These are phyloP conservation scores for Pachyrhynchus sulphureomaculatus DNA, from an alignment of 1,140 invertebrate species.

Conservation along the genomic window DNA sequence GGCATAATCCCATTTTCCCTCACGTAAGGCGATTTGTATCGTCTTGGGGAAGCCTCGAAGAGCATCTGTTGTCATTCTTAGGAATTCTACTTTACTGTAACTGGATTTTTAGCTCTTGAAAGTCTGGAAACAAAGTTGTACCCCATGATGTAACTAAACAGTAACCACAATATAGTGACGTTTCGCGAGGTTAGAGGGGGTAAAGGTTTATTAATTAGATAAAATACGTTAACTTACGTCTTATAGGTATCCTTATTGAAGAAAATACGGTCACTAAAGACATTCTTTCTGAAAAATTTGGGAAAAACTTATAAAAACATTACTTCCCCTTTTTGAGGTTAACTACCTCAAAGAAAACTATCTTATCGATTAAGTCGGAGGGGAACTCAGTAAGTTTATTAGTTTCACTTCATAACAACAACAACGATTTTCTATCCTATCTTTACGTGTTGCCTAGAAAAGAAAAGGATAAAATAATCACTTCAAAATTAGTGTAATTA, in stretches of 20 bases:
- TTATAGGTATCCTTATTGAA: constrained; percentile 1
- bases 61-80: neutral
- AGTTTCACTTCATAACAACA: no score
- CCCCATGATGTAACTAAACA: constrained; percentile 16
- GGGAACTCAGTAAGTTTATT: no score
- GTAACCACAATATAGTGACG: no score
- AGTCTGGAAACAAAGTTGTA: constrained; percentile 8
- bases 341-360: neutral
- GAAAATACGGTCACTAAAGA: constrained; percentile 6
- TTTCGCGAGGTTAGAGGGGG: neutral
- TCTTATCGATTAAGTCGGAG: no score
- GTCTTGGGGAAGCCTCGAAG: neutral
- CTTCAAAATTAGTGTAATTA: no score
- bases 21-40: neutral
- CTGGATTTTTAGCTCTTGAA: neutral
- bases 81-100: neutral
- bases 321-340: neutral
- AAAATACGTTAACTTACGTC: neutral
- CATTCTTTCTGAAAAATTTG: neutral
- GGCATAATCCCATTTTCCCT: constrained; percentile 5
- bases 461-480: no score
- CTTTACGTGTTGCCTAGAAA: no score
- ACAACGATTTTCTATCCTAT: no score
- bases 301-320: neutral
- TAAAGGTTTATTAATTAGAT: neutral